phyloP scores from a whole-genome alignment of 2,888 invertebrate genomes.

The Heterodera filipjevi region DNA sequence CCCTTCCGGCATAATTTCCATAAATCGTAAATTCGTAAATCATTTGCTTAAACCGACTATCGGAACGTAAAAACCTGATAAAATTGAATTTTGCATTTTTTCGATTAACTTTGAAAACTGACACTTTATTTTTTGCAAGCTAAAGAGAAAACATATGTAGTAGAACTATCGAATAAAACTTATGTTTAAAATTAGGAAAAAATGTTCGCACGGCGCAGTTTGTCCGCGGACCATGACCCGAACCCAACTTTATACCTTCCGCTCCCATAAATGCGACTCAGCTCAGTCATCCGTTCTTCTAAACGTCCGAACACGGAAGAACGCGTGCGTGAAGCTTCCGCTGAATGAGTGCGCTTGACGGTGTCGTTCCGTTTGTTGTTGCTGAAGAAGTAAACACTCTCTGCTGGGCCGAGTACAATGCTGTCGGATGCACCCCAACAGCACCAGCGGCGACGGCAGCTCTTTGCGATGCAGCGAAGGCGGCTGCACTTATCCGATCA shows the following conservation, averaged over 20 bases:
- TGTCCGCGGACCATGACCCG: no score
- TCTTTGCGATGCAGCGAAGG: conserved; percentile 29
- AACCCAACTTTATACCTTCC: conserved; percentile 3
- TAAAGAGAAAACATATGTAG: no score
- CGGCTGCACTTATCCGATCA: conserved; percentile 42
- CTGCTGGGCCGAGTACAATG: conserved; percentile 22
- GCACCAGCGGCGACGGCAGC: conserved; percentile 28
- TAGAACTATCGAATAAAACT: no score
- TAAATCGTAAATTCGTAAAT: no score
- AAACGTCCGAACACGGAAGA: conserved; percentile 28
- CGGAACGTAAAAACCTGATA: no score
- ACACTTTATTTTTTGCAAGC: no score
- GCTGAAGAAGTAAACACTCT: conserved; percentile 6
- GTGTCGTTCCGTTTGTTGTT: neutral
- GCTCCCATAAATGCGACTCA: conserved; percentile 47
- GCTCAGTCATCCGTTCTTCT: conserved; percentile 45
- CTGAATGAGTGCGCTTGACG: neutral
- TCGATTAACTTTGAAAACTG: no score
- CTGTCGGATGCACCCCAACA: neutral
- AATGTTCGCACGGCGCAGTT: no score
- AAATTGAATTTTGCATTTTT: no score
- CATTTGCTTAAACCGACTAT: no score
- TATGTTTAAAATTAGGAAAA: no score
- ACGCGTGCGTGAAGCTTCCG: neutral
- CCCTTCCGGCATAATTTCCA: no score